These are phyloP conservation scores for Gavia stellata DNA, from an alignment of 2,113 vertebrate genomes.

Conservation along the genomic window DNA sequence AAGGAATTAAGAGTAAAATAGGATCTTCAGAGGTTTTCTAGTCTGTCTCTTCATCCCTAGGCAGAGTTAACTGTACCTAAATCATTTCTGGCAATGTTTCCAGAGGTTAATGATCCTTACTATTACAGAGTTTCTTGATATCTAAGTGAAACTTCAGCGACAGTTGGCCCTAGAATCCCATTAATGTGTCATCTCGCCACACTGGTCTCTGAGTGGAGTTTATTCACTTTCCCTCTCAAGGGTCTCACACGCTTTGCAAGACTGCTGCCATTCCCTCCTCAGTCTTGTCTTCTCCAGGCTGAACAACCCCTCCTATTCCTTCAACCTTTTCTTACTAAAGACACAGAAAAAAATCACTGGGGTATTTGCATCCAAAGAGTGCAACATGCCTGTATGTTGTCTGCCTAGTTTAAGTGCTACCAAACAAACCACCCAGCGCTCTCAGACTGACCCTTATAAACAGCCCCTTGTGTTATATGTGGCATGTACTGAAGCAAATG, in stretches of 20 bases:
- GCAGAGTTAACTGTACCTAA: neutral
- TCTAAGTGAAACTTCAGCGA: neutral
- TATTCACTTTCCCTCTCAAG: neutral
- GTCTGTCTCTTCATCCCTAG: neutral
- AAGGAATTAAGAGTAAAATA: neutral
- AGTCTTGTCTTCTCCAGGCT: neutral
- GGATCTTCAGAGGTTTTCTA: neutral
- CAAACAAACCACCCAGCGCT: fast-evolving
- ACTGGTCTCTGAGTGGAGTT: neutral
- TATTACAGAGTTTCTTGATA: neutral
- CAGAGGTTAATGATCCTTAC: neutral
- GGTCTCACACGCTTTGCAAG: neutral
- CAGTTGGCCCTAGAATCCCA: neutral
- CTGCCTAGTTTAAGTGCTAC: neutral
- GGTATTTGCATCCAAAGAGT: neutral
- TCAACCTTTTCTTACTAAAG: neutral
- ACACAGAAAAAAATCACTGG: neutral
- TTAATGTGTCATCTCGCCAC: neutral
- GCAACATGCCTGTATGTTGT: neutral
- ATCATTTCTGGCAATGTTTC: neutral
- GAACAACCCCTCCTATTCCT: neutral
- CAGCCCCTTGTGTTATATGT: neutral
- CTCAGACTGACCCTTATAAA: neutral
- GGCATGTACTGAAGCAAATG: neutral
- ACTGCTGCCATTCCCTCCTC: neutral